Evolutionary conservation across 1,140 invertebrate genomes (phyloP).

Genomic region (Ceratina japonica): DNA sequence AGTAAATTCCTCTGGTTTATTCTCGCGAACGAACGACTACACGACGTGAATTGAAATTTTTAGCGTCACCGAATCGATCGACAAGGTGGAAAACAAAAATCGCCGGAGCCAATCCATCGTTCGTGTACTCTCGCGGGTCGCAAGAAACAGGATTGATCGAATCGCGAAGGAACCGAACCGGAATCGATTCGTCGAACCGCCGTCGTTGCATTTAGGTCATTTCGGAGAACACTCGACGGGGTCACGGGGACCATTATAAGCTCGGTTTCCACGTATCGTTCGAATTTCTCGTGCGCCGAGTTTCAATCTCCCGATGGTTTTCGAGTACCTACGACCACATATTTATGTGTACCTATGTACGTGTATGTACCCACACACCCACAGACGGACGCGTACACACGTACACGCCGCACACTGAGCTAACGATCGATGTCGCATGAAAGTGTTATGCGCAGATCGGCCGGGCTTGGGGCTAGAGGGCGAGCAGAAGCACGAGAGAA

Average conservation of each 20-base stretch:
- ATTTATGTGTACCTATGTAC: not conserved
- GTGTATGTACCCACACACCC: not conserved
- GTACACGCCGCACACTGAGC: conserved; percentile 30
- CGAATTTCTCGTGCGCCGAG: conserved; percentile 31
- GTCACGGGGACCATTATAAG: not conserved
- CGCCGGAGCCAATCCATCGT: not conserved
- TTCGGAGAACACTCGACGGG: not conserved
- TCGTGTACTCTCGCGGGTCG: not conserved
- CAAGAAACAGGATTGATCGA: not conserved
- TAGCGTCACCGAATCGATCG: too few species aligned
- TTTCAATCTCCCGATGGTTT: conserved; percentile 51
- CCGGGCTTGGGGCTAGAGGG: conserved; percentile 47
- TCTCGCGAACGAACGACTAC: too few species aligned
- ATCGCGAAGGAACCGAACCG: too few species aligned
- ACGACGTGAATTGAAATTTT: too few species aligned
- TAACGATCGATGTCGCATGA: conserved; percentile 63
- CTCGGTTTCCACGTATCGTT: not conserved
- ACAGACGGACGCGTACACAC: not conserved
- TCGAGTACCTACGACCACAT: conserved; percentile 24
- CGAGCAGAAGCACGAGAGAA: conserved; percentile 31
- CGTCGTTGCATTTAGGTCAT: too few species aligned
- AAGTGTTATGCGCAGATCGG: conserved; percentile 54
- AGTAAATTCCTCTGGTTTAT: not conserved
- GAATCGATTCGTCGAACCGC: too few species aligned
- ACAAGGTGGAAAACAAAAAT: too few species aligned